Conservation (phyloP, 2,888 invertebrate species). For the Nephrocerus scutellatus region DNA sequence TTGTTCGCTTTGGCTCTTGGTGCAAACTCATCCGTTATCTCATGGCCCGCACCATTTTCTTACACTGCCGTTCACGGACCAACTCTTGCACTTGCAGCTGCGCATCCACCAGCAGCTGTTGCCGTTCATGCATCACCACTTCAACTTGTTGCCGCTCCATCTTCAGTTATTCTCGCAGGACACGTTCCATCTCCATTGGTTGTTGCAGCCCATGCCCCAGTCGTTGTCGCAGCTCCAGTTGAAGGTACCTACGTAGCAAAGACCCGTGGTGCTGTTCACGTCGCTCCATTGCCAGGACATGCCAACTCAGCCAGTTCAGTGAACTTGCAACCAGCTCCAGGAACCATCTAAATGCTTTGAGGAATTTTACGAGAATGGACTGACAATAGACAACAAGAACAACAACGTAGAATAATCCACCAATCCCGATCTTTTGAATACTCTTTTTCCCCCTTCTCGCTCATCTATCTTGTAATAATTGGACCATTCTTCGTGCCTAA, state of each 20-base stretch:
- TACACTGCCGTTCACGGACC: conserved; percentile 8
- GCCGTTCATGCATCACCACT: conserved; percentile 7
- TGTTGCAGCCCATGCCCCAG: not conserved
- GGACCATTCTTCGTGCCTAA: no score
- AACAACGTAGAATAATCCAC: not conserved
- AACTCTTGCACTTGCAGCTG: conserved; percentile 25
- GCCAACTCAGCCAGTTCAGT: not conserved
- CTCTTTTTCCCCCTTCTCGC: no score
- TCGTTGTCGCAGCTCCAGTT: conserved; percentile 4
- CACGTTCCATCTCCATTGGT: not conserved
- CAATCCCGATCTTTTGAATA: no score
- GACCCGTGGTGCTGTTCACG: conserved; percentile 7
- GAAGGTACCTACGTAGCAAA: conserved; percentile 45
- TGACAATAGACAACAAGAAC: not conserved
- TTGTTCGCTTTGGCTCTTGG: conserved; percentile 13
- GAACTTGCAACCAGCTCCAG: conserved; percentile 5
- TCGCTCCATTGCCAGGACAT: conserved; percentile 6
- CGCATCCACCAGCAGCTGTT: conserved; percentile 11
- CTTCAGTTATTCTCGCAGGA: not conserved
- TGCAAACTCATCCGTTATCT: conserved; percentile 7
- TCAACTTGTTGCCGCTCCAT: conserved; percentile 2
- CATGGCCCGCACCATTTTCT: not conserved
- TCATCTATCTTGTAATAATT: no score
- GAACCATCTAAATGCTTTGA: conserved; percentile 3
- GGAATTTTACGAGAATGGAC: not conserved